Evolutionary conservation across 2,113 vertebrate genomes (phyloP), one percentile per base, ranked within the genome.

Genomic region (Rhea americana): DNA sequence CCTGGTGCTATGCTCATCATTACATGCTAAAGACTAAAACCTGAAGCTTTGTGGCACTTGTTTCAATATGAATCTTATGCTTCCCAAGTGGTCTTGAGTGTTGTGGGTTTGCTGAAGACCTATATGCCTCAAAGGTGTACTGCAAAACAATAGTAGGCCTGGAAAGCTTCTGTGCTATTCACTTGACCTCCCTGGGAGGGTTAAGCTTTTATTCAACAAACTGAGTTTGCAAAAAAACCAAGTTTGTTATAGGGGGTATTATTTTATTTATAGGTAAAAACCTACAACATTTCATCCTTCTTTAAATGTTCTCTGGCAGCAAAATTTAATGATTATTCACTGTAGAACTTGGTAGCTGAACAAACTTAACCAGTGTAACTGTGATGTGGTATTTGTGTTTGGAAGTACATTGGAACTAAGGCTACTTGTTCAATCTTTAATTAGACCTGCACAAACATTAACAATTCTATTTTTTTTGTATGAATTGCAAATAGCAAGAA

Each of bases 71-170:
- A 11, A 35, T 14, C 50, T 5, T n/a, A 51, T 5, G 0, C 15
- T 13, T 18, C 7, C 0, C 3, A 6, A 50, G 3, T 1, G 9
- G 4, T 13, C 5, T 28, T 35, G 72, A 13, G 8, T 5, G 14
- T 3, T 35, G 5, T 4, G 24, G 13, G 11, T 32, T 1, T 11
- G 59, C 26, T 13, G 22, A 2, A 50, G 8, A 18, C 3, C 15
- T 7, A 1, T 19, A 8, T 32, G 3, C 15, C 2, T n/a, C 13
- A 2, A 9, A 11, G 2, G 1, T 12, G 28, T 11, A 4, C 2
- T 2, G 1, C 1, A 3, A 4, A 16, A 9, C 3, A 17, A 8
- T 16, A 4, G 24, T 0, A 0, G 8, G 56, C 24, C 26, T 32
- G 55, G 26, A 5, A 9, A 45, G 24, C 37, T 7, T 37, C 5